Evolutionary conservation across 2,113 vertebrate species (phyloP).

Genomic region (Vicugna pacos): DNA sequence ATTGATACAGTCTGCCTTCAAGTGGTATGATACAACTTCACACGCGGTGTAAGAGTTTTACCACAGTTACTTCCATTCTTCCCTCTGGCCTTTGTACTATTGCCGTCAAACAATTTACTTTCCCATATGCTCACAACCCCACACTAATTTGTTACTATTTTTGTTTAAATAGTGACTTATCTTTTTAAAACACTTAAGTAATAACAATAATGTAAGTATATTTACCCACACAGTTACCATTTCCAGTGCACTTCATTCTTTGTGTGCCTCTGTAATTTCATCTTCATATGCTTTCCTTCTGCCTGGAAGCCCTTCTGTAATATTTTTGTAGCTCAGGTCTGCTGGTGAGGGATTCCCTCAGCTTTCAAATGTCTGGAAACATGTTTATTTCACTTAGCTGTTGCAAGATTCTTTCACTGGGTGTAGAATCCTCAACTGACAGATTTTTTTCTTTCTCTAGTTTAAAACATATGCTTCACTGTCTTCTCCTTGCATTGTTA

Average conservation of each 20-base stretch:
- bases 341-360: neutral
- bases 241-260: neutral
- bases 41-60: rapidly evolving
- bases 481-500: neutral
- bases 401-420: neutral
- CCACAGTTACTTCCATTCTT: rapidly evolving
- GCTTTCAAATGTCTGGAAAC: neutral
- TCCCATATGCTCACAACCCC: neutral
- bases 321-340: neutral
- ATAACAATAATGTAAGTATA: neutral
- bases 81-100: rapidly evolving
- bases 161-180: neutral
- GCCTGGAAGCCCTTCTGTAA: neutral
- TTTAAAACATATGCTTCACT: neutral
- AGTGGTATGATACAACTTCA: rapidly evolving
- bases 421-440: neutral
- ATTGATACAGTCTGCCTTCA: neutral
- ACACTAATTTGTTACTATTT: no score
- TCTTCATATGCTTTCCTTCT: neutral
- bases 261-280: neutral
- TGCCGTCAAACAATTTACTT: rapidly evolving
- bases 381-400: neutral
- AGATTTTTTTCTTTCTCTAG: neutral
- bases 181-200: neutral
- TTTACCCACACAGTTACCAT: neutral